These are phyloP conservation scores for Podarcis raffonei DNA, from an alignment of 2,113 vertebrate genomes.

Conservation along the genomic window DNA sequence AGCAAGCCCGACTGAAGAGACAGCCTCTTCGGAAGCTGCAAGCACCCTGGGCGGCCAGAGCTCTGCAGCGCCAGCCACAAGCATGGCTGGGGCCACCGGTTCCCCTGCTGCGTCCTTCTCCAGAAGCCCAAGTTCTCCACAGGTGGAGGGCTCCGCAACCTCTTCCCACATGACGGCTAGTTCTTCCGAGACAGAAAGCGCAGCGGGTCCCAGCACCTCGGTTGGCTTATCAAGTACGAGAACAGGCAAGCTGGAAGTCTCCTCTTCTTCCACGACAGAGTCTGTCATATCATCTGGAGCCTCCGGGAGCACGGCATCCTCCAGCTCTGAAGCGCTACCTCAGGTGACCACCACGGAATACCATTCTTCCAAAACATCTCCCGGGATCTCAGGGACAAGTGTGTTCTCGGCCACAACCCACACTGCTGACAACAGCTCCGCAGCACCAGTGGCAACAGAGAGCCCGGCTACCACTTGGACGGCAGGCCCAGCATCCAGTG, in stretches of 20 bases:
- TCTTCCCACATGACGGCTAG: not conserved
- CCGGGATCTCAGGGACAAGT: not conserved
- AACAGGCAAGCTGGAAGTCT: not conserved
- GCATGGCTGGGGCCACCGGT: not conserved
- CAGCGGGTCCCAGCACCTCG: not conserved
- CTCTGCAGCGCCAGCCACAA: not conserved
- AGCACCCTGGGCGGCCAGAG: not conserved
- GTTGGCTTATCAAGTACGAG: no score
- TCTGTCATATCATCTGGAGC: not conserved
- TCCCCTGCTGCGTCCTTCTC: not conserved
- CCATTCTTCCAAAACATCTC: not conserved
- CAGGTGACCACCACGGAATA: not conserved
- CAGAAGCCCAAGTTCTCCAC: not conserved
- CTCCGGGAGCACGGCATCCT: not conserved
- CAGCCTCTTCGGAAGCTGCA: not conserved
- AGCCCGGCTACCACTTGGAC: no score
- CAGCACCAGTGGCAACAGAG: not conserved
- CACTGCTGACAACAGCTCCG: not conserved
- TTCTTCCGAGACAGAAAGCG: not conserved
- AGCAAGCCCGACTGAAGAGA: not conserved
- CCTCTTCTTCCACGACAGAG: no score
- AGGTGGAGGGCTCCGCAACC: not conserved
- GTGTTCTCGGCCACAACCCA: no score
- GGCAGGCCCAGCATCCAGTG: no score
- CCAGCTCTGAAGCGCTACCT: no score